Evolutionary conservation across 2,888 invertebrate genomes (phyloP).

Genomic region (Teleogryllus oceanicus): DNA sequence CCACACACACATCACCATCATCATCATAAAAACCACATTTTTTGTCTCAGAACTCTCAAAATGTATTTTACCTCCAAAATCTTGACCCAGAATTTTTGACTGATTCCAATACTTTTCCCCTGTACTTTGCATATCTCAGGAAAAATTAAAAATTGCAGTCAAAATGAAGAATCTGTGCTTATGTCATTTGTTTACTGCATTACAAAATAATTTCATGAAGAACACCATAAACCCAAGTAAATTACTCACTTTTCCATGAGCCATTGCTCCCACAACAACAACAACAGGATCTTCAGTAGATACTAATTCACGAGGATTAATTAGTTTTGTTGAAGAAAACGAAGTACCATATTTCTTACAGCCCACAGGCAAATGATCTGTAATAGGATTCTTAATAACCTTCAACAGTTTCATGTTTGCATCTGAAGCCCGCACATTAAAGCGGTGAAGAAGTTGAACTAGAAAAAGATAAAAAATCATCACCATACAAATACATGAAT

Average conservation of each 20-base stretch:
- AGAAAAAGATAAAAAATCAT: constrained; percentile 34
- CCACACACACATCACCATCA: too few relatives aligned
- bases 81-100: too few relatives aligned
- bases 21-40: neutral
- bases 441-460: constrained; percentile 96
- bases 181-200: neutral
- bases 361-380: constrained; percentile 91
- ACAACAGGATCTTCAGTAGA: constrained; percentile 80
- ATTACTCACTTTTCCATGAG: constrained; percentile 81
- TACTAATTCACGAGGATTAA: constrained; percentile 71
- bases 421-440: constrained; percentile 85
- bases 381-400: constrained; percentile 95
- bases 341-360: constrained; percentile 87
- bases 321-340: constrained; percentile 73
- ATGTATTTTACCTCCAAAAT: neutral
- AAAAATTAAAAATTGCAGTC: too few relatives aligned
- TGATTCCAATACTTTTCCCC: too few relatives aligned
- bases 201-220: too few relatives aligned
- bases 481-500: too few relatives aligned
- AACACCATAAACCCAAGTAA: constrained; percentile 45
- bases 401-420: constrained; percentile 85
- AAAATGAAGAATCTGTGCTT: too few relatives aligned
- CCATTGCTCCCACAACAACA: constrained; percentile 93
- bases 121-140: neutral
- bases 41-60: neutral